Evolutionary conservation across 1,140 invertebrate species (phyloP).

Genomic region (Orius insidiosus): DNA sequence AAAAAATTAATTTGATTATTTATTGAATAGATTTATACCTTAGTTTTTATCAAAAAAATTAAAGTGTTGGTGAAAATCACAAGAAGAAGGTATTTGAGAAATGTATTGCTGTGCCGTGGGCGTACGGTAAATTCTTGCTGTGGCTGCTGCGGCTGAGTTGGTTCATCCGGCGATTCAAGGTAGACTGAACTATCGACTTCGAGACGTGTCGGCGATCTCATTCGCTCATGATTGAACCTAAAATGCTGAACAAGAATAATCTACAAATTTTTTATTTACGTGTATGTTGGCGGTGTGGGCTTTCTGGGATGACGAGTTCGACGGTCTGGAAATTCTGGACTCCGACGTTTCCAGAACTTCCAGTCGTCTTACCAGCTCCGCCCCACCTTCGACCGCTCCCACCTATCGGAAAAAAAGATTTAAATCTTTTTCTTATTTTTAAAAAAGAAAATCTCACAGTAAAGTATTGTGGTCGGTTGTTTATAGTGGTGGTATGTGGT

Average conservation of each 20-base stretch:
- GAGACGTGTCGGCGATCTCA: constrained; percentile 2
- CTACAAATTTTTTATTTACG: neutral
- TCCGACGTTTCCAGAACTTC: neutral
- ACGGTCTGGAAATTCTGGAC: constrained; percentile 2
- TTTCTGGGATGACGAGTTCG: constrained; percentile 3
- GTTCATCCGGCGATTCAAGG: constrained; percentile 2
- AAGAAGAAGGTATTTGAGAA: neutral
- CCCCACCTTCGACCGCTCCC: constrained; percentile 6
- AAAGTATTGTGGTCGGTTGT: constrained; percentile 7
- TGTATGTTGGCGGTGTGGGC: neutral
- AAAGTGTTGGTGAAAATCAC: neutral
- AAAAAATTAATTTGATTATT: no score
- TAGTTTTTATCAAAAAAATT: neutral
- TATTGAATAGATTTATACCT: constrained; percentile 2
- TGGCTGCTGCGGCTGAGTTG: neutral
- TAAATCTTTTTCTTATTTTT: no score
- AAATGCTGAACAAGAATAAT: neutral
- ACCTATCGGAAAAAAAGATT: no score
- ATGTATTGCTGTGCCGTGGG: neutral
- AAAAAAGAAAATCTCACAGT: no score
- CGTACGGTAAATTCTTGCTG: no score
- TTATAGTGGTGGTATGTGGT: constrained; percentile 7
- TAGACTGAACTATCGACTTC: constrained; percentile 1
- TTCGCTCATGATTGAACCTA: neutral
- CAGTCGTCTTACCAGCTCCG: neutral